These are phyloP conservation scores for Hemibagrus guttatus DNA, from an alignment of 2,797 vertebrate genomes.

Conservation along the genomic window DNA sequence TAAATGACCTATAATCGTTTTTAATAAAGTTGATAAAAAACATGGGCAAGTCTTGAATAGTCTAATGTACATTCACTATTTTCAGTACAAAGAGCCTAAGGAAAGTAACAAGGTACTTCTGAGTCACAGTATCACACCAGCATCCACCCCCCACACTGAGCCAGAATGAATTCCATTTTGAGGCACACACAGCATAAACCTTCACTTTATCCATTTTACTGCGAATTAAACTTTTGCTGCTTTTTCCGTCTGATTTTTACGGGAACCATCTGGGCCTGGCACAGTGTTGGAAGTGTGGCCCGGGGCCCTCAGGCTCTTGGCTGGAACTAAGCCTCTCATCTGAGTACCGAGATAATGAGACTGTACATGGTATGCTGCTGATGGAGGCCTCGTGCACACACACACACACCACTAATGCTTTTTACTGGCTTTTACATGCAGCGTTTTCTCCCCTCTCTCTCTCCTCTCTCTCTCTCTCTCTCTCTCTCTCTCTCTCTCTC, in stretches of 20 bases:
- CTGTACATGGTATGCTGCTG: conserved; percentile 71
- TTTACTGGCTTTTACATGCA: conserved; percentile 8
- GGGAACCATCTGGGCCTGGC: conserved; percentile 80
- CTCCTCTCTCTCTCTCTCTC: not conserved
- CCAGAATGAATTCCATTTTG: conserved; percentile 66
- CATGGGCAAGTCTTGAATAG: not conserved
- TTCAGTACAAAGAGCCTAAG: not conserved
- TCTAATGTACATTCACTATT: not conserved
- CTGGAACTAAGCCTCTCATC: conserved; percentile 66
- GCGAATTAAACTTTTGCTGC: conserved; percentile 84
- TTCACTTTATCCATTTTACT: conserved; percentile 79
- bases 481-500: not conserved
- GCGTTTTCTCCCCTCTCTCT: not conserved
- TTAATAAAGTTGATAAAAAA: not conserved
- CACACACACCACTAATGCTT: not conserved
- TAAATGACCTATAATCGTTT: not conserved
- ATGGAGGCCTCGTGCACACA: conserved; percentile 54
- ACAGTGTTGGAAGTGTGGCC: conserved; percentile 70
- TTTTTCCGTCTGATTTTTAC: conserved; percentile 84
- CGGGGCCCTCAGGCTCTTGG: conserved; percentile 64
- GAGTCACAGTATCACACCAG: conserved; percentile 42
- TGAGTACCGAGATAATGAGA: conserved; percentile 73
- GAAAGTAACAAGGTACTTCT: conserved; percentile 24
- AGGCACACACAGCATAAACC: conserved; percentile 72
- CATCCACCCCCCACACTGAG: conserved; percentile 58